Evolutionary conservation across 2,888 invertebrate genomes (phyloP), one percentile per base, ranked within the genome.

Genomic region (Brachyptera putata): DNA sequence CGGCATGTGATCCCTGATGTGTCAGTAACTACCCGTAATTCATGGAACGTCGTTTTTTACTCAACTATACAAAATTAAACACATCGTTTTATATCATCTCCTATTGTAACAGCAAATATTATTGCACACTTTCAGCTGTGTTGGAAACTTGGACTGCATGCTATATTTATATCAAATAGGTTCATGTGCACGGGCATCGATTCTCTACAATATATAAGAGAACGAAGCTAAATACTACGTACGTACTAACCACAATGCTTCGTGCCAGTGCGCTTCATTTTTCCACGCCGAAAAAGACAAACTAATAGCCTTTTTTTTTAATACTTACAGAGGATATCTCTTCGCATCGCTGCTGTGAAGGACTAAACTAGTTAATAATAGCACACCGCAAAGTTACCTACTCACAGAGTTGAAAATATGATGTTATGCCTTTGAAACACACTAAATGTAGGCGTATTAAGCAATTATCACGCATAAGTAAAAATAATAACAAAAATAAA

Each of bases 321-420:
- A 18, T 43, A 43, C 43, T 43, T 21, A 43, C 43, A 43, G 43
- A 43, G 43, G 11, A 43, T 21, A 43, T 43, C 43, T 43, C 43
- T 43, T 3, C 43, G 43, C 43, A 43, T 43, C 18, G 43, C 43
- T 18, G 43, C n/a, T n/a, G n/a, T n/a, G n/a, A n/a, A n/a, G n/a
- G n/a, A n/a, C n/a, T n/a, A n/a, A n/a, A n/a, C n/a, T n/a, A n/a
- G n/a, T n/a, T n/a, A n/a, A 18, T 18, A 5, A 18, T 43, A 16
- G 9, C 21, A 43, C 43, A 43, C 2, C 30, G 30, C 30, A 30
- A 21, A 21, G 3, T 18, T n/a, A 37, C 13, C 13, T 37, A 37
- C 4, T 11, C 43, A 18, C 43, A 3, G 16, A 18, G 21, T 43
- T 21, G 43, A 43, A 21, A 43, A 16, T 43, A n/a, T n/a, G n/a